phyloP scores from a whole-genome alignment of 2,888 invertebrate species.

The Margaritifera margaritifera region DNA sequence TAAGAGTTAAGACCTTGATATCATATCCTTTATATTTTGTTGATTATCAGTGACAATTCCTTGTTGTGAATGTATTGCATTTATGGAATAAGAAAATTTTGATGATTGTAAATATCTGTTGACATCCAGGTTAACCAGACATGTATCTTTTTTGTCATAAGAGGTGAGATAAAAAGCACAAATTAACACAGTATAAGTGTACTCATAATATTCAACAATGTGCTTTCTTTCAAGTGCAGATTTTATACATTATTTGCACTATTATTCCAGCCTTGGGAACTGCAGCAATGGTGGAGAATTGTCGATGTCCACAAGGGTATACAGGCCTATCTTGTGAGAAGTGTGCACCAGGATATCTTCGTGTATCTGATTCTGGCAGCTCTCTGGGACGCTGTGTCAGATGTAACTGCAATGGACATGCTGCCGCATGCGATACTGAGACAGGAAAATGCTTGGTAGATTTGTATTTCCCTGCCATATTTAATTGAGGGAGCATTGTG shows the following conservation, averaged over 20 bases:
- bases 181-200: neutral
- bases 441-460: conserved; percentile 70
- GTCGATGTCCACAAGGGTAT: conserved; percentile 65
- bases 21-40: too few relatives aligned
- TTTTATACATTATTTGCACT: conserved; percentile 6
- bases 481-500: neutral
- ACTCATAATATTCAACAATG: neutral
- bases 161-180: too few relatives aligned
- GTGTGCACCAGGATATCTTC: conserved; percentile 63
- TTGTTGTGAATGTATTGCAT: too few relatives aligned
- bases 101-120: too few relatives aligned
- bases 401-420: conserved; percentile 84
- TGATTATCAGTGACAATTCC: too few relatives aligned
- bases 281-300: conserved; percentile 64
- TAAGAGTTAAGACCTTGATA: too few relatives aligned
- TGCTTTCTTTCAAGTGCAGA: neutral
- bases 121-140: too few relatives aligned
- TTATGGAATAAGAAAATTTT: too few relatives aligned
- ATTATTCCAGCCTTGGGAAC: conserved; percentile 30
- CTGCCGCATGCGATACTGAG: conserved; percentile 69
- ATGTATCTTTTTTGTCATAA: too few relatives aligned
- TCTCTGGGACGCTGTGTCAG: conserved; percentile 63
- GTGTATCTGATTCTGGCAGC: conserved; percentile 53
- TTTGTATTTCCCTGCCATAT: conserved; percentile 2
- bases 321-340: conserved; percentile 63